phyloP scores from a whole-genome alignment of 64 coral and sea anemone genomes.

The Montipora capricornis region DNA sequence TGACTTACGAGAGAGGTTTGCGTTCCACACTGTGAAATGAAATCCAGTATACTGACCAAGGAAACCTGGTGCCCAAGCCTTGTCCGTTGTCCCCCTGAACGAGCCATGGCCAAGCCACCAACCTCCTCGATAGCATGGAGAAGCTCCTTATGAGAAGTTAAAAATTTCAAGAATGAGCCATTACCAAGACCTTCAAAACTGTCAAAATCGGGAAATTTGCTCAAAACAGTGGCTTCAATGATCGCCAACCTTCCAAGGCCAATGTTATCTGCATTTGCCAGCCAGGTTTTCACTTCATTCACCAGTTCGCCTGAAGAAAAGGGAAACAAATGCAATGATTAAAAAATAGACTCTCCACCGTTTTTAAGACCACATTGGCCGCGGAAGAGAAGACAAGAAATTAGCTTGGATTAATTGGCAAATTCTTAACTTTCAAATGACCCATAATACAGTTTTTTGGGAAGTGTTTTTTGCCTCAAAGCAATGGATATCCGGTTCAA shows the following conservation, averaged over 20 bases:
- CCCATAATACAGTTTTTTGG: too few species aligned
- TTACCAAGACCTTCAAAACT: slow-evolving; percentile 75
- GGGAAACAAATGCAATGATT: background rate
- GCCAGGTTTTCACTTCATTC: slow-evolving; percentile 73
- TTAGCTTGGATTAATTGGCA: too few species aligned
- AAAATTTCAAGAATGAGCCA: slow-evolving; percentile 83
- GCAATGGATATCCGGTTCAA: too few species aligned
- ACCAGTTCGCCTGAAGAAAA: slow-evolving; percentile 22
- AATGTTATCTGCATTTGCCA: slow-evolving; percentile 35
- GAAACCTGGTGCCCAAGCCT: slow-evolving; percentile 10
- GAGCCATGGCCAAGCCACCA: slow-evolving; percentile 5
- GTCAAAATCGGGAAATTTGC: slow-evolving; percentile 74
- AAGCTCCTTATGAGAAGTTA: slow-evolving; percentile 74
- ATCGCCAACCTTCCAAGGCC: slow-evolving; percentile 52
- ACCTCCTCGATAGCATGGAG: slow-evolving; percentile 30
- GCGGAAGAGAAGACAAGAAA: too few species aligned
- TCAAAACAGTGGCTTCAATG: slow-evolving; percentile 67
- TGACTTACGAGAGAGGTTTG: slow-evolving; percentile 61
- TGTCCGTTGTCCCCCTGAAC: background rate
- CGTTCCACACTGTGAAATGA: slow-evolving; percentile 81
- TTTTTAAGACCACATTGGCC: too few species aligned
- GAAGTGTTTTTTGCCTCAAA: too few species aligned
- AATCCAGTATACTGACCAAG: slow-evolving; percentile 61
- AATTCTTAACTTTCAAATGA: too few species aligned
- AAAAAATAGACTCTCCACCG: too few species aligned